Evolutionary conservation across 2,113 vertebrate species (phyloP), one percentile per base, ranked within the genome.

Genomic region (Dasyprocta punctata): DNA sequence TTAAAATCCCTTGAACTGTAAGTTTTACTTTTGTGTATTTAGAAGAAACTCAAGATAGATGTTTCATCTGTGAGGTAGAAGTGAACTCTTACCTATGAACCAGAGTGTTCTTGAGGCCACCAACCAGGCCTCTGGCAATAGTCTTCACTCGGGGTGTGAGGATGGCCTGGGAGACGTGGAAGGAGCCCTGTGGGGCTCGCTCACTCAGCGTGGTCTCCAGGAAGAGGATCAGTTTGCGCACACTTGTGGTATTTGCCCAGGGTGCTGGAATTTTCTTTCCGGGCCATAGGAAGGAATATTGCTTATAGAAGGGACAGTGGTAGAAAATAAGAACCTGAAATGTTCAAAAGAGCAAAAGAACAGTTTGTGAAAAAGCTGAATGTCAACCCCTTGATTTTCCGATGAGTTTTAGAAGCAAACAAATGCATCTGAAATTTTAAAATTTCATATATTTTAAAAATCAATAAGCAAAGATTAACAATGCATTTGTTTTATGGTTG

Each of bases 81-180:
- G 17, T 10, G 56, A 63, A 71, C 47, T 75, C 96, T 98, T 95
- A 99, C 99, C 99, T 99, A 86, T 99, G 99, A 94, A 99, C 99
- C 85, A 99, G 98, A 0, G 99, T 99, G 97, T 99, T 99, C 86
- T 99, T 99, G 36, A 99, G 99, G 17, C 99, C 99, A 92, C 98
- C 99, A 33, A 99, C 95, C 36, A 99, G 98, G 28, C 99, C 99
- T 22, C 99, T 98, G 28, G 99, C 99, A 52, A 99, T 99, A 0
- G 99, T 99, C 98, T 99, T 99, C 89, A 98, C 98, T 80, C 98
- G 98, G 78, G 99, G 99, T 0, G 99, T 99, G 81, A 99, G 99
- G 97, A 99, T 99, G 7, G 99, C 99, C 97, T 99, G 99, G 56
- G 99, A 99, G n/a, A 99, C 99, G 0, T 99, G 99, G 89, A 99